Conservation (phyloP, 2,113 vertebrate species). For the Formicarius rufipectus region DNA sequence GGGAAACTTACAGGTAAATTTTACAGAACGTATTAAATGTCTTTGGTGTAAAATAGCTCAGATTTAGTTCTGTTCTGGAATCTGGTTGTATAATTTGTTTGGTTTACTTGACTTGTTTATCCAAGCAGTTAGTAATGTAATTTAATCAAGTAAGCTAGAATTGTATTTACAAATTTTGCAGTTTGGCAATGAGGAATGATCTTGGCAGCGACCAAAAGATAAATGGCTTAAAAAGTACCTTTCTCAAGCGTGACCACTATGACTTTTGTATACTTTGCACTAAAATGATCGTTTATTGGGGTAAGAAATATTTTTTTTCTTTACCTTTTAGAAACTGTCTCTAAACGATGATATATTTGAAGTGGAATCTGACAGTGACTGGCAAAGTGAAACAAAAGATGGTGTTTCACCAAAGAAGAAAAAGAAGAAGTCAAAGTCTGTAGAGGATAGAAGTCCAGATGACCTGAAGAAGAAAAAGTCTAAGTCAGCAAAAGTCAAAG, state of each 20-base stretch:
- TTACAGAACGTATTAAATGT: not conserved
- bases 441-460: constrained; percentile 65
- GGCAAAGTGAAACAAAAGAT: constrained; percentile 79
- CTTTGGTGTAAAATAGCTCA: not conserved
- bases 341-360: constrained; percentile 89
- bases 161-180: not conserved
- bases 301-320: not conserved
- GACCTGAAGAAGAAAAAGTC: constrained; percentile 79
- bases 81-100: not conserved
- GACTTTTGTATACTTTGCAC: not conserved
- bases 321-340: constrained; percentile 78
- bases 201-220: not conserved
- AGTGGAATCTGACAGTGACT: constrained; percentile 88
- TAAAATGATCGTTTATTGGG: not conserved
- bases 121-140: not conserved
- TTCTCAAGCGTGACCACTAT: not conserved
- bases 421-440: constrained; percentile 76
- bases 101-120: not conserved
- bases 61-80: not conserved
- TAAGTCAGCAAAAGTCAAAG: constrained; percentile 83
- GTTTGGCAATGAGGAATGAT: not conserved
- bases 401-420: constrained; percentile 83
- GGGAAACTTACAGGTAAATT: not conserved
- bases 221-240: not conserved
- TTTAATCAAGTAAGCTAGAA: not conserved